These are phyloP conservation scores for Zeuzera pyrina DNA, from an alignment of 2,888 invertebrate species.

Conservation along the genomic window DNA sequence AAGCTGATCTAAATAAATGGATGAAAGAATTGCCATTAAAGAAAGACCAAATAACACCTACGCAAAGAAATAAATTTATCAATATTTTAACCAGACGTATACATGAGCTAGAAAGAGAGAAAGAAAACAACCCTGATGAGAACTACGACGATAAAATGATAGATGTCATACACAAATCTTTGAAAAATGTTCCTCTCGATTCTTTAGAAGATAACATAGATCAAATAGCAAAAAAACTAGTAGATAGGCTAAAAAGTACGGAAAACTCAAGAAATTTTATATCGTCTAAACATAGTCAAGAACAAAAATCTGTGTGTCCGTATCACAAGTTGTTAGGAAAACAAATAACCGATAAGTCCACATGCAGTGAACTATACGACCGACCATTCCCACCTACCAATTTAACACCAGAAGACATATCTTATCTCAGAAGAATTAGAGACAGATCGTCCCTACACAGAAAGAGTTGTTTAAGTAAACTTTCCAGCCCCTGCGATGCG, in stretches of 20 bases:
- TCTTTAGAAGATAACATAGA: conserved; percentile 14
- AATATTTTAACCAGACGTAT: conserved; percentile 29
- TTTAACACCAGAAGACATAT: conserved; percentile 27
- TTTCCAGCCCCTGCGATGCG: conserved; percentile 11
- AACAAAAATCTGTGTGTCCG: background rate
- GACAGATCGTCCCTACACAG: conserved; percentile 14
- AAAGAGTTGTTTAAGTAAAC: background rate
- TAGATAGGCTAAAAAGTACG: conserved; percentile 23
- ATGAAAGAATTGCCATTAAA: conserved; percentile 26
- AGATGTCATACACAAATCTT: conserved; percentile 28
- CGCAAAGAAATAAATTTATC: conserved; percentile 26
- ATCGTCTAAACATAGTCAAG: background rate
- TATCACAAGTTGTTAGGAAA: background rate
- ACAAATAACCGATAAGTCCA: background rate
- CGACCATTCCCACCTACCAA: conserved; percentile 20
- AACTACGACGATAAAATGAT: conserved; percentile 19
- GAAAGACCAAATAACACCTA: conserved; percentile 17
- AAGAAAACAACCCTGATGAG: conserved; percentile 12
- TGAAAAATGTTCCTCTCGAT: conserved; percentile 26
- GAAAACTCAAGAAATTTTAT: conserved; percentile 19
- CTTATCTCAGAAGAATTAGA: conserved; percentile 28
- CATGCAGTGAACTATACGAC: background rate
- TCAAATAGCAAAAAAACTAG: conserved; percentile 19
- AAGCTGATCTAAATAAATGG: conserved; percentile 33
- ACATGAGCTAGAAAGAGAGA: conserved; percentile 31